Conservation (phyloP, 2,797 vertebrate genomes). For the Poecilia picta region DNA sequence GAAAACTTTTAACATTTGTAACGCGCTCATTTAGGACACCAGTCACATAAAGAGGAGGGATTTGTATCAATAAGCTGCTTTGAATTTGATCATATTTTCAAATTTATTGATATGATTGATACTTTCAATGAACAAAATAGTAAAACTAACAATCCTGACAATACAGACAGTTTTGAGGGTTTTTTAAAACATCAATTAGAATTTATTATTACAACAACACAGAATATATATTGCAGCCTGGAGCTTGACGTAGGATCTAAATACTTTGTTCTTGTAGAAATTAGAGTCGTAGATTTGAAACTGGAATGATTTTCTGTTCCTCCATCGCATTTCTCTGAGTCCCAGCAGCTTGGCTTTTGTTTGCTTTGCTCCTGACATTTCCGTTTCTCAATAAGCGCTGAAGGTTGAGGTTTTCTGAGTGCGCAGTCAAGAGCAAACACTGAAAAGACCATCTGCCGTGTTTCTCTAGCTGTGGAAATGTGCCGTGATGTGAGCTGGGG, state of each 20-base stretch:
- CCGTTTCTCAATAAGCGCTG: background rate
- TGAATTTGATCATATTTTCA: too few relatives aligned
- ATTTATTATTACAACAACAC: too few relatives aligned
- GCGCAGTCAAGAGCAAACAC: conserved; percentile 16
- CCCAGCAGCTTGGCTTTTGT: background rate
- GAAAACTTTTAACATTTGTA: too few relatives aligned
- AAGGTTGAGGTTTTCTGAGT: background rate
- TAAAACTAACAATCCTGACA: too few relatives aligned
- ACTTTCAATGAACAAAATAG: too few relatives aligned
- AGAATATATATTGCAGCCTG: too few relatives aligned
- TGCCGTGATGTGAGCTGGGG: background rate
- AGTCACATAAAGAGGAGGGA: too few relatives aligned
- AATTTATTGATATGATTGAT: too few relatives aligned
- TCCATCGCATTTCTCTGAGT: background rate
- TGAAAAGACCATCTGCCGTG: conserved; percentile 12
- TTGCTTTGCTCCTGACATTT: background rate
- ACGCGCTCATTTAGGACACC: too few relatives aligned
- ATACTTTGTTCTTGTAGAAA: background rate
- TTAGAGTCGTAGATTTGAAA: background rate
- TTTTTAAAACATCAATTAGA: too few relatives aligned
- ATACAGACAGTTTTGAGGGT: too few relatives aligned
- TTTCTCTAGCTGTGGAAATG: background rate
- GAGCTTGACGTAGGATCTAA: background rate
- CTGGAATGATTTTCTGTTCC: background rate
- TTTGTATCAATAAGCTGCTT: too few relatives aligned